These are phyloP conservation scores for Acanthosepion lycidas DNA, from an alignment of 2,888 invertebrate genomes.

Conservation along the genomic window DNA sequence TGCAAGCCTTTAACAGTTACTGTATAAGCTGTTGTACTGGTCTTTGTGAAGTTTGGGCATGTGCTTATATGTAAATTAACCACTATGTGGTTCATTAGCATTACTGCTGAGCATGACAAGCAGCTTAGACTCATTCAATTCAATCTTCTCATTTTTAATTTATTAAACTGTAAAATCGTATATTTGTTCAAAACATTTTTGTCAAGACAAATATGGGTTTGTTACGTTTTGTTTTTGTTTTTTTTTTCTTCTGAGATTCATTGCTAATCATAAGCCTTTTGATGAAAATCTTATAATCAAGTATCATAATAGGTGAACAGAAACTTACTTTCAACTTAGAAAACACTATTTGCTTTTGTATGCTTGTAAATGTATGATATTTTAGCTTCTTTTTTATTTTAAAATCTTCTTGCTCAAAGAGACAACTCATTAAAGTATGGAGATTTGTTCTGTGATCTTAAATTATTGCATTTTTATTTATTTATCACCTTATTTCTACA, in stretches of 20 bases:
- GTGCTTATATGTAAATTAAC: background rate
- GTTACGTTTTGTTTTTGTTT: too few relatives aligned
- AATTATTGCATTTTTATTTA: too few relatives aligned
- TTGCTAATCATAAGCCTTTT: background rate
- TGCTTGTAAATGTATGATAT: background rate
- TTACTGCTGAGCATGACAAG: background rate
- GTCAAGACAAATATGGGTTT: background rate
- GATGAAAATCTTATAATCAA: background rate
- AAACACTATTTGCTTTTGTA: background rate
- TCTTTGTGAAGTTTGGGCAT: background rate
- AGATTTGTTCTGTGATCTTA: too few relatives aligned
- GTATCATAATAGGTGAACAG: background rate
- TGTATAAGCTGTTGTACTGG: background rate
- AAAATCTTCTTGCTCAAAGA: too few relatives aligned
- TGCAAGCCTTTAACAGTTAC: background rate
- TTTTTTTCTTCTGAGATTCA: background rate
- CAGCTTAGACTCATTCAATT: background rate
- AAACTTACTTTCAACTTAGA: background rate
- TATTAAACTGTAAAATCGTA: background rate
- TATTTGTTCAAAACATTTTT: background rate
- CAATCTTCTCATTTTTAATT: background rate
- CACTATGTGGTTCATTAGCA: background rate
- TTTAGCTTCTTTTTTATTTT: background rate
- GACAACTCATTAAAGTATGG: too few relatives aligned
- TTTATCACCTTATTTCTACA: too few relatives aligned